A percentile compares a stretch with the other conserved stretches of the same genome.
These are phyloP conservation scores for Baronia brevicornis DNA, from an alignment of 2,888 invertebrate genomes.

Conservation along the genomic window DNA sequence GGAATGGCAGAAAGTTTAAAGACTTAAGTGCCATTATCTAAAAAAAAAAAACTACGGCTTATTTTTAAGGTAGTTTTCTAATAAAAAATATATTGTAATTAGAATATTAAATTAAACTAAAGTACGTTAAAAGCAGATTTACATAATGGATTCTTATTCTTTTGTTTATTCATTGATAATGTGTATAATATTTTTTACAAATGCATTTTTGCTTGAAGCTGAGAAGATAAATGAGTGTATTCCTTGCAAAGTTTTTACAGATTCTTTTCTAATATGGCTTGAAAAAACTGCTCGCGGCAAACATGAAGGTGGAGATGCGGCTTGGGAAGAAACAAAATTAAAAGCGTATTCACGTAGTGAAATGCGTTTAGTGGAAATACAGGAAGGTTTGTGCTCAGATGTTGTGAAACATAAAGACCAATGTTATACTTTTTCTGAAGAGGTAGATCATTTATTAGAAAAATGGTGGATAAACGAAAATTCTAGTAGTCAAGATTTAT, in stretches of 20 bases:
- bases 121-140: not conserved
- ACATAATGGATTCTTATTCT: conserved; percentile 6
- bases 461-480: conserved; percentile 90
- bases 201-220: conserved; percentile 3
- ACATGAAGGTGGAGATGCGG: conserved; percentile 94
- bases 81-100: no score
- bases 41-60: no score
- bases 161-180: conserved; percentile 26
- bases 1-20: no score
- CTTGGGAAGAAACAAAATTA: conserved; percentile 93
- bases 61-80: no score
- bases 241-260: conserved; percentile 82
- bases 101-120: no score
- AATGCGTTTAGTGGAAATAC: conserved; percentile 92
- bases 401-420: conserved; percentile 82
- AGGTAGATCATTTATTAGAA: conserved; percentile 87
- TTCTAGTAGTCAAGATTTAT: conserved; percentile 49
- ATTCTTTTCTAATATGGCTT: conserved; percentile 87
- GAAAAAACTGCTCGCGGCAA: conserved; percentile 88
- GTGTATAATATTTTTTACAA: conserved; percentile 26
- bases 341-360: conserved; percentile 91
- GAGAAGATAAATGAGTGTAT: conserved; percentile 68
- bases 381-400: conserved; percentile 87
- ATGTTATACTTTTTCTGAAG: conserved; percentile 88
- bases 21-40: no score